Conservation (phyloP, 2,797 vertebrate species). For the Sebastes steindachneri region DNA sequence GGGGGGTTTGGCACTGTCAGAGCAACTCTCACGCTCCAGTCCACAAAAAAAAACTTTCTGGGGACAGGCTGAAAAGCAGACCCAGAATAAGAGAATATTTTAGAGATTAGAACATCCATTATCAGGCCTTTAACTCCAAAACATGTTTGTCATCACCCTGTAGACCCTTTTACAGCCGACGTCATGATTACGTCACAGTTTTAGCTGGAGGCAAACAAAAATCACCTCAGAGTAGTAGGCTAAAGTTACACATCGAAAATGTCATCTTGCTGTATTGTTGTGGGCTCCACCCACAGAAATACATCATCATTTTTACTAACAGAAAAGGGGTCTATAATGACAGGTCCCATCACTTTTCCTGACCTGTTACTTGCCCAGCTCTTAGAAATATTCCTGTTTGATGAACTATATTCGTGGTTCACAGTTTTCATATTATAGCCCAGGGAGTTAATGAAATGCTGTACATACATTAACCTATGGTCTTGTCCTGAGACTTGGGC, state of each 20-base stretch:
- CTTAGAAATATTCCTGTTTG: neutral
- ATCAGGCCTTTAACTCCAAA: neutral
- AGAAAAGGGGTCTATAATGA: neutral
- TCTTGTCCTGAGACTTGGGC: constrained; percentile 2
- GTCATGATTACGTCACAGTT: no score
- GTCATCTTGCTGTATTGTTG: no score
- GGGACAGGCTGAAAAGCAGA: neutral
- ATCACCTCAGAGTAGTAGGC: no score
- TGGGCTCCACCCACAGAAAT: neutral
- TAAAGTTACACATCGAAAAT: no score
- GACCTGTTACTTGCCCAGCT: neutral
- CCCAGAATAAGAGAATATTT: neutral
- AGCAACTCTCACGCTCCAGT: constrained; percentile 31
- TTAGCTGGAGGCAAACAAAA: no score
- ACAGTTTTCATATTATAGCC: neutral
- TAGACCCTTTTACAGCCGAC: no score
- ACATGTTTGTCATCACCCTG: neutral
- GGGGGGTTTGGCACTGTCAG: constrained; percentile 20
- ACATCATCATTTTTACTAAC: accelerated
- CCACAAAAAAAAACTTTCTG: constrained; percentile 5
- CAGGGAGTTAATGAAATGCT: neutral
- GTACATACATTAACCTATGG: neutral
- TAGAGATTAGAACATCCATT: neutral
- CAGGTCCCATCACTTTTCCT: neutral
- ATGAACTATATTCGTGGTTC: neutral